Evolutionary conservation across 2,888 invertebrate genomes (phyloP).

Genomic region (Blastobasis adustella): DNA sequence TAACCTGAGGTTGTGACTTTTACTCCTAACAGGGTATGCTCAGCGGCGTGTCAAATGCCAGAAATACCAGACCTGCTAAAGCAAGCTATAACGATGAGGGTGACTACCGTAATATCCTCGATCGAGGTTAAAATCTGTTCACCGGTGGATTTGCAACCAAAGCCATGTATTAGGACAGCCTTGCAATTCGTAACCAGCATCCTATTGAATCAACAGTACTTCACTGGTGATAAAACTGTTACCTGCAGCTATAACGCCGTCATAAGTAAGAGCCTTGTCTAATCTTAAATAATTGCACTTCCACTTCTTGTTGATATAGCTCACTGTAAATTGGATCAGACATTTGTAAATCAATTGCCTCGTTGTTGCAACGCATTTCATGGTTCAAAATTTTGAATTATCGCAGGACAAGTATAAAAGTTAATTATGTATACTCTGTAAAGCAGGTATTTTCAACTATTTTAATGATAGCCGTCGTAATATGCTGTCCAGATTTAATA

Average conservation of each 20-base stretch:
- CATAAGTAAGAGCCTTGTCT: constrained; percentile 34
- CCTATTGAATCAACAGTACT: constrained; percentile 36
- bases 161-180: constrained; percentile 39
- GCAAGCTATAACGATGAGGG: constrained; percentile 37
- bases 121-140: constrained; percentile 29
- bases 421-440: no score
- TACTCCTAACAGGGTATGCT: constrained; percentile 42
- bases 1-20: not conserved
- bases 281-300: no score
- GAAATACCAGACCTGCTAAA: constrained; percentile 34
- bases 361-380: no score
- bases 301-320: no score
- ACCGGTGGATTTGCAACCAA: constrained; percentile 13
- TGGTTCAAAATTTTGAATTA: no score
- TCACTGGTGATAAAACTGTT: constrained; percentile 27
- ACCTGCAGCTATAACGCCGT: constrained; percentile 32
- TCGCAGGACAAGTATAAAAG: no score
- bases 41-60: constrained; percentile 54
- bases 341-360: no score
- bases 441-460: no score
- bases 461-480: no score
- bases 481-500: not conserved
- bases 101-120: constrained; percentile 19
- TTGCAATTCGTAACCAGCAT: constrained; percentile 31
- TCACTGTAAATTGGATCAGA: no score